phyloP scores from a whole-genome alignment of 2,113 vertebrate species.

The Cynopterus brachyotis region DNA sequence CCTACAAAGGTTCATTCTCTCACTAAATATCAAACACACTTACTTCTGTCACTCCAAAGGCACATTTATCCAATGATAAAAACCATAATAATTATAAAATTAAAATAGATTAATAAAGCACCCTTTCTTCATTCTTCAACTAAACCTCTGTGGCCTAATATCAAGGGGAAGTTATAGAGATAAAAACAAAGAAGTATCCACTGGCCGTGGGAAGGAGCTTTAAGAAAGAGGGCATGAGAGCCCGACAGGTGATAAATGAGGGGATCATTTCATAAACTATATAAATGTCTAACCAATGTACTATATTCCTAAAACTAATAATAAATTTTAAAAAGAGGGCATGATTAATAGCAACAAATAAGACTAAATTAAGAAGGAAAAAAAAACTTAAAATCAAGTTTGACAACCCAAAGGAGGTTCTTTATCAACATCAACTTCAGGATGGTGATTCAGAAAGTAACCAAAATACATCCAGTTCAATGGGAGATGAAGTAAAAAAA shows the following conservation, averaged over 20 bases:
- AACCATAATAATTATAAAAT: neutral
- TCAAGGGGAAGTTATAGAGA: neutral
- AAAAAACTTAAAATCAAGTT: neutral
- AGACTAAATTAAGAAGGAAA: neutral
- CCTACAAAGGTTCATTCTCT: neutral
- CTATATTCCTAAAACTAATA: too few relatives aligned
- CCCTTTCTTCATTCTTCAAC: neutral
- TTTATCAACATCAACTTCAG: neutral
- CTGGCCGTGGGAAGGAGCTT: neutral
- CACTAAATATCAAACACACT: slow-evolving; percentile 10
- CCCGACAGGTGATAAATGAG: too few relatives aligned
- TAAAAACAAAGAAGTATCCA: neutral
- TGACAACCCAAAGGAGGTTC: neutral
- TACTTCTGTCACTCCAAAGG: neutral
- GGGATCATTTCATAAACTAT: too few relatives aligned
- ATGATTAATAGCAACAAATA: neutral
- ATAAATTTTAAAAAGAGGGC: too few relatives aligned
- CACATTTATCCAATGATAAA: neutral
- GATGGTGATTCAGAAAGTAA: neutral
- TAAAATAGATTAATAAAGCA: neutral
- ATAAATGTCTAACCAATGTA: too few relatives aligned
- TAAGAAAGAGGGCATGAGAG: neutral
- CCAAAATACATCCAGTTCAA: neutral
- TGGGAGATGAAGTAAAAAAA: neutral
- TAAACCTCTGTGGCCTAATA: neutral